Conservation (phyloP, 2,888 invertebrate genomes). For the Synanthedon vespiformis region DNA sequence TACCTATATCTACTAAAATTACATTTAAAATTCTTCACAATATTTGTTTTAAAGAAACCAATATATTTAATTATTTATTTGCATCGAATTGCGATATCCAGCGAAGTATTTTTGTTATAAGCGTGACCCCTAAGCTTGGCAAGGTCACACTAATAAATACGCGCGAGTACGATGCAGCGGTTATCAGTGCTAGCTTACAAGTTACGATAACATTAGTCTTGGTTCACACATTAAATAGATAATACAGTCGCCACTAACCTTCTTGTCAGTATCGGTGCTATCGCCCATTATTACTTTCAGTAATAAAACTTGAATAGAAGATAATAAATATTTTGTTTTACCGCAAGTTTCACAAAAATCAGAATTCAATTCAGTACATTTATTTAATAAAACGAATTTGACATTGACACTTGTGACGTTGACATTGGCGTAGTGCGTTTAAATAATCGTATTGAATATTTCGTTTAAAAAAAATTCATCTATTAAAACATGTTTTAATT, state of each 20-base stretch:
- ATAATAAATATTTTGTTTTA: background rate
- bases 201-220: slow-evolving; percentile 12
- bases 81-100: too few relatives aligned
- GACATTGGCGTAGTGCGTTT: background rate
- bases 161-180: background rate
- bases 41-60: too few relatives aligned
- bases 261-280: slow-evolving; percentile 42
- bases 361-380: background rate
- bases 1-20: too few relatives aligned
- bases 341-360: background rate
- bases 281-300: slow-evolving; percentile 39
- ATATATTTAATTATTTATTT: too few relatives aligned
- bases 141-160: slow-evolving; percentile 46
- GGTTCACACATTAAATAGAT: slow-evolving; percentile 23
- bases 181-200: background rate
- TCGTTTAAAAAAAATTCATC: too few relatives aligned
- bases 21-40: too few relatives aligned
- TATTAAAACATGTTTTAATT: too few relatives aligned
- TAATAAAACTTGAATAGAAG: slow-evolving; percentile 13
- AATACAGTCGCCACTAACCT: slow-evolving; percentile 28
- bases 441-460: too few relatives aligned
- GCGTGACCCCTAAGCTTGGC: slow-evolving; percentile 39
- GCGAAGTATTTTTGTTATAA: background rate
- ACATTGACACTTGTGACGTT: background rate
- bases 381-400: background rate